These are phyloP conservation scores for Lampropteryx suffumata DNA, from an alignment of 2,888 invertebrate genomes.

Conservation along the genomic window DNA sequence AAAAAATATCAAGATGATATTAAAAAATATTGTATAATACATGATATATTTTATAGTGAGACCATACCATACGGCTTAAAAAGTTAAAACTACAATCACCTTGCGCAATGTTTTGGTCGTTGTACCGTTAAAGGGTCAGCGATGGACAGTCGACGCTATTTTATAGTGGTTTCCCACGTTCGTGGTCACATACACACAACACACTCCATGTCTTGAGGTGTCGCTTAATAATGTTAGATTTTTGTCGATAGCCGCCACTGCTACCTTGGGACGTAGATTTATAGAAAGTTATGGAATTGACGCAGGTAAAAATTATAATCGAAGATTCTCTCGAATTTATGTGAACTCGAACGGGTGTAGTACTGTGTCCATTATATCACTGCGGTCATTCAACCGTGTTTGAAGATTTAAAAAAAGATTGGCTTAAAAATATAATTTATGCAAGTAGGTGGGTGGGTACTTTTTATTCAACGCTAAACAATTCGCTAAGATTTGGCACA, in stretches of 20 bases:
- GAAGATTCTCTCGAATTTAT: background rate
- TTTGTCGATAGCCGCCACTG: constrained; percentile 18
- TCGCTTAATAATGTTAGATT: constrained; percentile 23
- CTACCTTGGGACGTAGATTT: constrained; percentile 16
- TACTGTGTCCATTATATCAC: too few species aligned
- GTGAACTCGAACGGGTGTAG: background rate
- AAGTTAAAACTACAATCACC: constrained; percentile 38
- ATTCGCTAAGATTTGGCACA: too few species aligned
- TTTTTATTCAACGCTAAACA: too few species aligned
- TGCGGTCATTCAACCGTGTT: too few species aligned
- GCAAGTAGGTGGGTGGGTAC: too few species aligned
- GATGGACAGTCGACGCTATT: constrained; percentile 50
- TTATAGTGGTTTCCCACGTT: constrained; percentile 69
- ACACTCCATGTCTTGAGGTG: constrained; percentile 17
- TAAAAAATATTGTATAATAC: too few species aligned
- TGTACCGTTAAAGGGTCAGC: constrained; percentile 66
- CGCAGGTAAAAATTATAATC: constrained; percentile 1
- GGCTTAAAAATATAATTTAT: too few species aligned
- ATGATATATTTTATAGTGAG: too few species aligned
- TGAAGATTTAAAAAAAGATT: too few species aligned
- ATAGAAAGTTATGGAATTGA: constrained; percentile 10
- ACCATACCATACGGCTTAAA: constrained; percentile 1
- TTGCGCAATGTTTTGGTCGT: constrained; percentile 52
- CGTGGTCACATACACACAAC: constrained; percentile 48
- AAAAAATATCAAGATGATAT: too few species aligned